phyloP scores from a whole-genome alignment of 2,797 vertebrate species.

The Clarias laeviceps region DNA sequence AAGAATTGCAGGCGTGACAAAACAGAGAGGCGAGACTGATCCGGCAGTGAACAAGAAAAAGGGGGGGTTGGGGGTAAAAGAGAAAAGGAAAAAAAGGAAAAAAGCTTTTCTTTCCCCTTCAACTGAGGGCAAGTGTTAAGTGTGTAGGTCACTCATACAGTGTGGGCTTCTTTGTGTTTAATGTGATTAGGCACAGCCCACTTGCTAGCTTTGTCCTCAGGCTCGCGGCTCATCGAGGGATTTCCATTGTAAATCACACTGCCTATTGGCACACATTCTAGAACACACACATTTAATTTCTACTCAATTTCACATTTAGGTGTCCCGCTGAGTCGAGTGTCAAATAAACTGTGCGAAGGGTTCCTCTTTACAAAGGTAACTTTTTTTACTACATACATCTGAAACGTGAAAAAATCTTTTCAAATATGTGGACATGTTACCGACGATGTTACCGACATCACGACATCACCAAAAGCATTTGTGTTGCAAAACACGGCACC shows the following conservation, averaged over 20 bases:
- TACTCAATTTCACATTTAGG: constrained; percentile 9
- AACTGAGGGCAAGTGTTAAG: constrained; percentile 8
- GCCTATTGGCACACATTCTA: constrained; percentile 1
- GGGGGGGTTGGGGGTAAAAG: neutral
- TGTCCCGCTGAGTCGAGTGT: neutral
- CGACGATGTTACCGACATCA: neutral
- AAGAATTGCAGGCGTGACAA: constrained; percentile 38
- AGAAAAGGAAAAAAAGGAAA: neutral
- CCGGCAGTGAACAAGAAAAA: constrained; percentile 58
- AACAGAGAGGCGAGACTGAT: constrained; percentile 55
- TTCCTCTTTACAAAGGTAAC: neutral
- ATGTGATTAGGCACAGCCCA: constrained; percentile 49
- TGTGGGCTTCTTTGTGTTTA: constrained; percentile 41
- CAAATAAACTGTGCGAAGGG: neutral
- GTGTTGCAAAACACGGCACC: neutral
- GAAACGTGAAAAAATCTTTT: neutral
- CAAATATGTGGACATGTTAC: neutral
- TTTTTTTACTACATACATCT: neutral
- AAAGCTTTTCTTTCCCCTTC: neutral
- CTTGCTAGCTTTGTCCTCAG: constrained; percentile 40
- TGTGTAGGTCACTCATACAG: constrained; percentile 5
- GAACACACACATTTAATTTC: constrained; percentile 2
- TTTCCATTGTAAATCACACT: constrained; percentile 46
- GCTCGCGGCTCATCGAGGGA: constrained; percentile 27
- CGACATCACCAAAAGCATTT: neutral